A percentile compares a stretch with the other conserved stretches of the same genome.
These are phyloP conservation scores for Sapajus apella DNA, from an alignment of 2,113 vertebrate species.

Conservation along the genomic window DNA sequence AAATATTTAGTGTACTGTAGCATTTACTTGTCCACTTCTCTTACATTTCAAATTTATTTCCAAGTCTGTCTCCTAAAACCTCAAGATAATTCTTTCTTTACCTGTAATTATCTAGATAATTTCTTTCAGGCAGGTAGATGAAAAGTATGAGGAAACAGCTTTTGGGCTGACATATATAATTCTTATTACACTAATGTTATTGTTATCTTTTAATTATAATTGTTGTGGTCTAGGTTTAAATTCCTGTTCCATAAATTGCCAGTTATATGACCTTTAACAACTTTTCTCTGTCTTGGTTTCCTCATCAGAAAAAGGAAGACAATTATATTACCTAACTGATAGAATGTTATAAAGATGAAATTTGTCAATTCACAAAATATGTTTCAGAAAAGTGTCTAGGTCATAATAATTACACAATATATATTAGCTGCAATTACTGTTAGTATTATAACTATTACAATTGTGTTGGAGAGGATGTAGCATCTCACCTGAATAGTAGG, in stretches of 20 bases:
- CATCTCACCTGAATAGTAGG: background rate
- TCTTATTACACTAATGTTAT: background rate
- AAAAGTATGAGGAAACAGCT: background rate
- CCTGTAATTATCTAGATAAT: background rate
- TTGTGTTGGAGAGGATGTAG: background rate
- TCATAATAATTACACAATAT: background rate
- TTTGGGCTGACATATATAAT: background rate
- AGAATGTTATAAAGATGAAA: background rate
- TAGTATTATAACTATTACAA: background rate
- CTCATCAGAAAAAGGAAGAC: background rate
- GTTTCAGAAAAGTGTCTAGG: background rate
- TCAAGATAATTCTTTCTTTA: background rate
- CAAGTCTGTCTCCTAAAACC: background rate
- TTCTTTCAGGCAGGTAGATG: background rate
- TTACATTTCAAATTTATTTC: background rate
- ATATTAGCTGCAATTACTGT: background rate
- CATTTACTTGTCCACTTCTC: background rate
- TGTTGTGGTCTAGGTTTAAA: background rate
- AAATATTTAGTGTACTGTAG: background rate
- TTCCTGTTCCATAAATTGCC: background rate
- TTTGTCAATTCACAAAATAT: background rate
- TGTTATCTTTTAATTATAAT: background rate
- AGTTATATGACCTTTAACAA: background rate
- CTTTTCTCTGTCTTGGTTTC: background rate
- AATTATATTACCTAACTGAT: background rate